phyloP scores from a whole-genome alignment of 2,113 vertebrate genomes.

The Symphodus melops region DNA sequence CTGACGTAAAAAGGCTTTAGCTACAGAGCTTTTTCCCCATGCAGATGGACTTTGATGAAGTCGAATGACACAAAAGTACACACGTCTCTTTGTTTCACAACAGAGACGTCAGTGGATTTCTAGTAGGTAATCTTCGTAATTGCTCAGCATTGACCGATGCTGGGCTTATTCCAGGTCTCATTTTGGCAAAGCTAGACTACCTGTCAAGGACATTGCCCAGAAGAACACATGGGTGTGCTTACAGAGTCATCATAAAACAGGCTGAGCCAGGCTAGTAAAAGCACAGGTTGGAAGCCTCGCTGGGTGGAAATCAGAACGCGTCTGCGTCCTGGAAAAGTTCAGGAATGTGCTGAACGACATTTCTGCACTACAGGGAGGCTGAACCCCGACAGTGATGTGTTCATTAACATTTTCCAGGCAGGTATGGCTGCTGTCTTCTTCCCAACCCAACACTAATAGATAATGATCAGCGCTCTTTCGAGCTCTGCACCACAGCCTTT shows the following conservation, averaged over 20 bases:
- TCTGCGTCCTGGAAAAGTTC: slow-evolving; percentile 49
- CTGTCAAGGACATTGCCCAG: slow-evolving; percentile 52
- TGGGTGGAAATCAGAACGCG: slow-evolving; percentile 60
- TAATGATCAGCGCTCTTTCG: neutral
- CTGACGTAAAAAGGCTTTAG: neutral
- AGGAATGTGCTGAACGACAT: slow-evolving; percentile 75
- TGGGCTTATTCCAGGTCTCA: slow-evolving; percentile 30
- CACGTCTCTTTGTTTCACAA: neutral
- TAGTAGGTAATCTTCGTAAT: slow-evolving; percentile 12
- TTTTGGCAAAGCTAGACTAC: slow-evolving; percentile 30
- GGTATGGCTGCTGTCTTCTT: slow-evolving; percentile 26
- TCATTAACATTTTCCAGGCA: slow-evolving; percentile 42
- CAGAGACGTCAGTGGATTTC: neutral
- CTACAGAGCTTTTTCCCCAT: neutral
- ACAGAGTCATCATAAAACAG: slow-evolving; percentile 67
- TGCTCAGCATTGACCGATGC: slow-evolving; percentile 7
- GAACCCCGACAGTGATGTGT: slow-evolving; percentile 40
- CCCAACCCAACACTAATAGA: neutral
- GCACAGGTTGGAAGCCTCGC: slow-evolving; percentile 42
- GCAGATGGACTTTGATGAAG: too few relatives aligned
- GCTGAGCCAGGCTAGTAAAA: slow-evolving; percentile 59
- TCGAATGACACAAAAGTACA: neutral
- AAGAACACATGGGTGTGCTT: slow-evolving; percentile 50
- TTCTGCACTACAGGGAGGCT: slow-evolving; percentile 43
- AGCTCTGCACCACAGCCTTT: neutral